Evolutionary conservation across 1,140 invertebrate genomes (phyloP).

Genomic region (Orchesella cincta): DNA sequence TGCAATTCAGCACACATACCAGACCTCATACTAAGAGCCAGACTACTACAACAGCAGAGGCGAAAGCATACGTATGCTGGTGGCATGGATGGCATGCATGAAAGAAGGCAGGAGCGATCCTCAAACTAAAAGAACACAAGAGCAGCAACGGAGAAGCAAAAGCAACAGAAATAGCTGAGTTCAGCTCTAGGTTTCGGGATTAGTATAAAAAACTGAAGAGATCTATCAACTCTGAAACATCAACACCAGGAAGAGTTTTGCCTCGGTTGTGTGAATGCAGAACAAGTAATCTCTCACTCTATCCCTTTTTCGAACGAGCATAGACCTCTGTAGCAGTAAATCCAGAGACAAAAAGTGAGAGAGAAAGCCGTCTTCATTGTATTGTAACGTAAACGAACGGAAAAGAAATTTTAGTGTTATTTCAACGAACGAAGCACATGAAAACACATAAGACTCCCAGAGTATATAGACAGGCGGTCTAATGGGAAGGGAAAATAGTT

Average conservation of each 20-base stretch:
- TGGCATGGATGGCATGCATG: too few species aligned
- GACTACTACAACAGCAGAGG: background rate
- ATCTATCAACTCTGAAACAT: constrained; percentile 22
- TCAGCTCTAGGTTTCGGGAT: constrained; percentile 5
- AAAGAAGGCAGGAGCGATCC: background rate
- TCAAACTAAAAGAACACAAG: background rate
- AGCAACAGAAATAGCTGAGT: constrained; percentile 13
- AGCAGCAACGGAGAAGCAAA: background rate
- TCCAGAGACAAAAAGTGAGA: background rate
- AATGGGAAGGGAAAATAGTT: background rate
- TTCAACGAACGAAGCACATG: background rate
- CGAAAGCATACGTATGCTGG: background rate
- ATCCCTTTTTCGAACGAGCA: too few species aligned
- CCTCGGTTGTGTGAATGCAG: background rate
- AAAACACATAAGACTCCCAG: background rate
- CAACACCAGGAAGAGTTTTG: constrained; percentile 5
- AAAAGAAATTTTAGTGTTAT: background rate
- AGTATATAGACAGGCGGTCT: background rate
- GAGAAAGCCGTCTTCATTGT: background rate
- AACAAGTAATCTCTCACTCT: constrained; percentile 17
- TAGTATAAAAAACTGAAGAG: background rate
- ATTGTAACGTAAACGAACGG: background rate
- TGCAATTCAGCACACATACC: constrained; percentile 13
- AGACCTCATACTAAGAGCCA: constrained; percentile 6
- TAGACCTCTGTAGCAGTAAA: too few species aligned